These are phyloP conservation scores for Solen grandis DNA, from an alignment of 1,140 invertebrate genomes.

Conservation along the genomic window DNA sequence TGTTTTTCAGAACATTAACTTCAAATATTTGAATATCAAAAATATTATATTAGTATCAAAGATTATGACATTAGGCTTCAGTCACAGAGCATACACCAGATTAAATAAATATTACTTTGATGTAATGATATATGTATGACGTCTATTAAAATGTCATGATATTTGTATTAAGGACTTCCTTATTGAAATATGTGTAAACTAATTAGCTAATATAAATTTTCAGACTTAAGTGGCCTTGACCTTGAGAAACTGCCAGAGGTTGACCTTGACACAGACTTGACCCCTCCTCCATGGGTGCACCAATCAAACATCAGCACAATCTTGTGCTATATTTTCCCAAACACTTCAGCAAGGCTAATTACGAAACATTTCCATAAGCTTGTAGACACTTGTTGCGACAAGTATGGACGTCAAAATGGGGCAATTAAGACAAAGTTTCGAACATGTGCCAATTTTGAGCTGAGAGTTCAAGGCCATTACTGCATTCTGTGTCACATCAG, in stretches of 20 bases:
- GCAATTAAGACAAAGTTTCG: background rate
- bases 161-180: no score
- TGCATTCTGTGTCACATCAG: background rate
- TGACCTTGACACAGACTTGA: background rate
- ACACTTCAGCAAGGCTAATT: background rate
- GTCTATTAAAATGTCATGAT: no score
- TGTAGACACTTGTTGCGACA: slow-evolving; percentile 1
- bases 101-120: no score
- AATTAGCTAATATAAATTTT: background rate
- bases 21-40: no score
- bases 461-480: background rate
- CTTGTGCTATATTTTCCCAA: slow-evolving; percentile 20
- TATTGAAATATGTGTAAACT: no score
- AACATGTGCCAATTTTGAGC: background rate
- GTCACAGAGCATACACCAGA: no score
- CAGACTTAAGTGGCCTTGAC: slow-evolving; percentile 34
- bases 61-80: no score
- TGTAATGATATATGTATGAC: no score
- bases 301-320: slow-evolving; percentile 8
- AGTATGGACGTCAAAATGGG: background rate
- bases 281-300: background rate
- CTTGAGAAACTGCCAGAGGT: background rate
- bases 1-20: no score
- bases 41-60: no score
- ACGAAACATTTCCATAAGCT: slow-evolving; percentile 23